A percentile compares a stretch with the other conserved stretches of the same genome.
phyloP scores from a whole-genome alignment of 2,888 invertebrate genomes.

The Rhodophaea formosa region DNA sequence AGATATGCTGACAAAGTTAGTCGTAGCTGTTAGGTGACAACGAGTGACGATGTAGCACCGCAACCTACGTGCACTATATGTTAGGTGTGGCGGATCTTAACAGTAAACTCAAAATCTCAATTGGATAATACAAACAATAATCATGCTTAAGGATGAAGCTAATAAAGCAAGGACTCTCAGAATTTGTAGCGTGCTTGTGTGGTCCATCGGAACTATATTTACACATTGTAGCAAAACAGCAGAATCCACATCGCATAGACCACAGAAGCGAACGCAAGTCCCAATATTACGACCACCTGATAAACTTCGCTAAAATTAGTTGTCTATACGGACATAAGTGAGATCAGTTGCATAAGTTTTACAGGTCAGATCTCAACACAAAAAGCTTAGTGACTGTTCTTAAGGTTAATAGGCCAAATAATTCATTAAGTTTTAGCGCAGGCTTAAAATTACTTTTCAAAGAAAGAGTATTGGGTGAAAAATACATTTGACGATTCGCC shows the following conservation, averaged over 20 bases:
- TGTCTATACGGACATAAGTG: constrained; percentile 43
- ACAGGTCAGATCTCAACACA: constrained; percentile 67
- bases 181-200: constrained; percentile 33
- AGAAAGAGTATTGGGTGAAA: constrained; percentile 82
- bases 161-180: constrained; percentile 50
- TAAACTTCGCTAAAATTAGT: constrained; percentile 41
- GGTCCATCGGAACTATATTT: constrained; percentile 34
- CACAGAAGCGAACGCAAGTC: constrained; percentile 51
- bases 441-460: constrained; percentile 63
- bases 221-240: constrained; percentile 35
- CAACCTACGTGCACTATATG: constrained; percentile 58
- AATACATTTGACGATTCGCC: constrained; percentile 74
- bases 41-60: constrained; percentile 38
- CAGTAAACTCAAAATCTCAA: constrained; percentile 49
- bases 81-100: constrained; percentile 57
- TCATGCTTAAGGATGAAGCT: constrained; percentile 69
- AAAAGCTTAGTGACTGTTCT: constrained; percentile 66
- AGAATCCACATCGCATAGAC: constrained; percentile 32
- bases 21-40: constrained; percentile 67
- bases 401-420: constrained; percentile 74
- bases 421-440: constrained; percentile 63
- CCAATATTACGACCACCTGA: constrained; percentile 49
- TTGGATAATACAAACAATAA: constrained; percentile 64
- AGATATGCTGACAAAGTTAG: constrained; percentile 61
- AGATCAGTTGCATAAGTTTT: constrained; percentile 59